These are phyloP conservation scores for Anthonomus grandis DNA, from an alignment of 1,140 invertebrate species.

Conservation along the genomic window DNA sequence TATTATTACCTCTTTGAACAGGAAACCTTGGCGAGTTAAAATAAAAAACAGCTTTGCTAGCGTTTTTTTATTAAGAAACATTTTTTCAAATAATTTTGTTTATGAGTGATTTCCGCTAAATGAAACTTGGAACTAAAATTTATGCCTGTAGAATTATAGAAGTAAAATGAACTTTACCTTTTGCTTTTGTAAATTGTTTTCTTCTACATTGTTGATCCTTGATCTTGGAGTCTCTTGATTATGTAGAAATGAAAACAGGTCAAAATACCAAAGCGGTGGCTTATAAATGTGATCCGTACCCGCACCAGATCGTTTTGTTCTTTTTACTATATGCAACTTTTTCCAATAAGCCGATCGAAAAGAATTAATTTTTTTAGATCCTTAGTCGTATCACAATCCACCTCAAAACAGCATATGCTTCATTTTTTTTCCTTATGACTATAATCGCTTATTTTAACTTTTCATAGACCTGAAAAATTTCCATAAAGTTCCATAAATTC, in stretches of 20 bases:
- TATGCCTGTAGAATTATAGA: too few species aligned
- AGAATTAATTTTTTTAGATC: constrained; percentile 42
- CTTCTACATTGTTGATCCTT: too few species aligned
- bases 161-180: too few species aligned
- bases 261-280: background rate
- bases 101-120: too few species aligned
- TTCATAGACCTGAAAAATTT: constrained; percentile 29
- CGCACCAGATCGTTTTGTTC: constrained; percentile 28
- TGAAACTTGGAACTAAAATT: too few species aligned
- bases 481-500: too few species aligned
- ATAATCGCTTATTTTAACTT: constrained; percentile 40
- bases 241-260: constrained; percentile 34
- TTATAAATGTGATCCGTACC: background rate
- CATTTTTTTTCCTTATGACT: constrained; percentile 34
- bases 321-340: constrained; percentile 37
- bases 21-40: too few species aligned
- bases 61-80: too few species aligned
- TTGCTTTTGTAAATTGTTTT: too few species aligned
- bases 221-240: constrained; percentile 29
- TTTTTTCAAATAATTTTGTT: too few species aligned
- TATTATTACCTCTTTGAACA: too few species aligned
- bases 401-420: constrained; percentile 36
- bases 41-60: too few species aligned
- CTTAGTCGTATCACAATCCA: constrained; percentile 31
- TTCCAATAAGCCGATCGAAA: constrained; percentile 30